Conservation (phyloP, 2,113 vertebrate genomes). For the Sclerurus mexicanus region DNA sequence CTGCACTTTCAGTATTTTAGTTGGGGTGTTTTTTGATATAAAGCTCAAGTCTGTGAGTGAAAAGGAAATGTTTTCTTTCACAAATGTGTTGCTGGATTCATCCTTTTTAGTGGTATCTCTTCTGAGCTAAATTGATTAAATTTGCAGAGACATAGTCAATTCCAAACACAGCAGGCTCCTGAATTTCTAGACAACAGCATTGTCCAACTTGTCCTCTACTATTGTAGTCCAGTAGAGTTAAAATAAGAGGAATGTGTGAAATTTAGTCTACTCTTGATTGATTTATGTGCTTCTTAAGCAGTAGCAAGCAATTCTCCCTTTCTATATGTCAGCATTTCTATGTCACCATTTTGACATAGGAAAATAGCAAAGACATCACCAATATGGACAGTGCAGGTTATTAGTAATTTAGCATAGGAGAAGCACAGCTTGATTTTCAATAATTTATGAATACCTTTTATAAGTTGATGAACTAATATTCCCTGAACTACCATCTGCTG, state of each 20-base stretch:
- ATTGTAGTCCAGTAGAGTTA: conserved; percentile 6
- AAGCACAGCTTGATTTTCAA: background rate
- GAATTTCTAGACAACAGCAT: conserved; percentile 16
- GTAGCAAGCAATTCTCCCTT: background rate
- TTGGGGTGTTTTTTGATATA: background rate
- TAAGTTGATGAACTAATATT: conserved; percentile 11
- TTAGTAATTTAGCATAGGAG: background rate
- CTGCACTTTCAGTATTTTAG: background rate
- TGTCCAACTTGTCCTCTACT: conserved; percentile 19
- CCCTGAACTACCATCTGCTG: conserved; percentile 28
- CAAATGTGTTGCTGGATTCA: background rate
- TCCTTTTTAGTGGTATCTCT: background rate
- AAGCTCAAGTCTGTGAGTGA: conserved; percentile 15
- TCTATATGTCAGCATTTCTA: background rate
- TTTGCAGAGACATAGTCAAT: conserved; percentile 63
- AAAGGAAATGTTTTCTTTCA: background rate
- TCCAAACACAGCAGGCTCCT: conserved; percentile 48
- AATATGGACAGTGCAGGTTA: background rate
- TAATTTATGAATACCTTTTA: background rate
- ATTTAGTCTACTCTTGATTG: background rate
- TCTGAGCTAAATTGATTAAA: conserved; percentile 65
- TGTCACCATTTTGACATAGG: background rate
- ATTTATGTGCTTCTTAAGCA: background rate
- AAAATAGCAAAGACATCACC: background rate
- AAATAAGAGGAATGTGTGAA: background rate